These are phyloP conservation scores for Crossaster papposus DNA, from an alignment of 53 echinoderm and acorn worm species.

Conservation along the genomic window DNA sequence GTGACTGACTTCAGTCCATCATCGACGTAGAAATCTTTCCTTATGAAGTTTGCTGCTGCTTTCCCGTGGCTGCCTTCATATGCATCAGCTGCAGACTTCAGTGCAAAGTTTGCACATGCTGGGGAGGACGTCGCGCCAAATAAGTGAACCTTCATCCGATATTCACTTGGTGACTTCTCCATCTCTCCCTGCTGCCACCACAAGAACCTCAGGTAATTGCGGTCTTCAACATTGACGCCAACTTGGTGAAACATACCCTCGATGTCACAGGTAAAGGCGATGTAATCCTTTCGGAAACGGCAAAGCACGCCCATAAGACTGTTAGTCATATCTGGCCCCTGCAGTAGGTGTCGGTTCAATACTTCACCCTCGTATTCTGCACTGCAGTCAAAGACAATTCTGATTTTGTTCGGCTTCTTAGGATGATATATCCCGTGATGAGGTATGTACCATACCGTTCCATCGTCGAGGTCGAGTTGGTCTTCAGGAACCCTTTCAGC, in stretches of 20 bases:
- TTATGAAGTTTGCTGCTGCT: conserved; percentile 14
- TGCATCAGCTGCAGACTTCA: no score
- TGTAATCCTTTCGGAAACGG: background rate
- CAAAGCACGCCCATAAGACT: background rate
- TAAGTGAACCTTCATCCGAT: no score
- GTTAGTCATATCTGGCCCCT: background rate
- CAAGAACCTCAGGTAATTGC: no score
- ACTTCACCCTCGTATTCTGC: background rate
- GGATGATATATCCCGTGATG: no score
- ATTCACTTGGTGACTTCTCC: no score
- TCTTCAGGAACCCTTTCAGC: conserved; percentile 53
- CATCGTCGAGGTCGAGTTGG: conserved; percentile 4
- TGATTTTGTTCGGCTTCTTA: conserved; percentile 42
- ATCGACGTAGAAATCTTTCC: conserved; percentile 42
- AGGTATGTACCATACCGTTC: conserved; percentile 61
- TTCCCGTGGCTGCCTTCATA: no score
- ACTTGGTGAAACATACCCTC: conserved; percentile 71
- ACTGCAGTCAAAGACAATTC: conserved; percentile 49
- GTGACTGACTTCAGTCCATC: conserved; percentile 36
- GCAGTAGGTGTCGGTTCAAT: conserved; percentile 8
- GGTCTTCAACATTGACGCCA: conserved; percentile 31
- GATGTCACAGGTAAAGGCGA: conserved; percentile 56
- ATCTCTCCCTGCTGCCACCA: no score
- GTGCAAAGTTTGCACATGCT: no score
- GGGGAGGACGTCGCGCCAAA: no score